Conservation (phyloP, 2,113 vertebrate genomes). For the Canis aureus region DNA sequence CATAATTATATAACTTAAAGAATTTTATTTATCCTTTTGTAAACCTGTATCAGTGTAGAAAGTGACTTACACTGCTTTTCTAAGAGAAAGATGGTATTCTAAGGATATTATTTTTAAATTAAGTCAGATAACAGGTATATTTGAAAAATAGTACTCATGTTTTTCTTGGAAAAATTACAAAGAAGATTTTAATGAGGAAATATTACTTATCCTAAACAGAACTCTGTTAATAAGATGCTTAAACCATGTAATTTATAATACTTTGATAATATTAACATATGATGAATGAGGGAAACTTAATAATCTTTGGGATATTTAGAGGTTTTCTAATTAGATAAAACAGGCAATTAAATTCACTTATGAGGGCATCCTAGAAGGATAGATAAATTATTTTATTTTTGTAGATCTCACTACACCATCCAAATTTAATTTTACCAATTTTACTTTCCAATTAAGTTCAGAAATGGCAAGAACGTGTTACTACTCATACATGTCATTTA, state of each 20-base stretch:
- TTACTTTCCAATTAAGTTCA: slow-evolving; percentile 69
- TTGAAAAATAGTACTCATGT: slow-evolving; percentile 53
- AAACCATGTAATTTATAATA: slow-evolving; percentile 63
- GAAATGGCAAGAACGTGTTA: slow-evolving; percentile 56
- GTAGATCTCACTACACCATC: not conserved
- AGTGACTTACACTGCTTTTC: slow-evolving; percentile 5
- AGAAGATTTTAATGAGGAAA: slow-evolving; percentile 72
- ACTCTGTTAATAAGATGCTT: slow-evolving; percentile 60
- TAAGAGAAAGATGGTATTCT: not conserved
- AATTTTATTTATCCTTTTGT: not conserved
- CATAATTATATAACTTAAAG: not conserved
- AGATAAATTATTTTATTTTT: slow-evolving; percentile 64
- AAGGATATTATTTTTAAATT: slow-evolving; percentile 67
- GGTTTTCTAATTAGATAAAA: slow-evolving; percentile 74
- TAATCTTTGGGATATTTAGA: slow-evolving; percentile 74
- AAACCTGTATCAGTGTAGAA: not conserved
- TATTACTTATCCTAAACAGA: slow-evolving; percentile 66
- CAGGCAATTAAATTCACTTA: slow-evolving; percentile 74
- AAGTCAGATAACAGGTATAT: slow-evolving; percentile 53
- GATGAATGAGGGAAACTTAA: slow-evolving; percentile 72
- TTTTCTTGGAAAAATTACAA: slow-evolving; percentile 13
- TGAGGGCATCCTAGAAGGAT: slow-evolving; percentile 30
- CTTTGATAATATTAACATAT: slow-evolving; percentile 74
- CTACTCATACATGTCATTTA: slow-evolving; percentile 49
- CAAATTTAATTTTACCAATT: slow-evolving; percentile 70